Base-by-base conservation (phyloP, 2,888 invertebrate species). In the Iphiclides podalirius region DNA sequence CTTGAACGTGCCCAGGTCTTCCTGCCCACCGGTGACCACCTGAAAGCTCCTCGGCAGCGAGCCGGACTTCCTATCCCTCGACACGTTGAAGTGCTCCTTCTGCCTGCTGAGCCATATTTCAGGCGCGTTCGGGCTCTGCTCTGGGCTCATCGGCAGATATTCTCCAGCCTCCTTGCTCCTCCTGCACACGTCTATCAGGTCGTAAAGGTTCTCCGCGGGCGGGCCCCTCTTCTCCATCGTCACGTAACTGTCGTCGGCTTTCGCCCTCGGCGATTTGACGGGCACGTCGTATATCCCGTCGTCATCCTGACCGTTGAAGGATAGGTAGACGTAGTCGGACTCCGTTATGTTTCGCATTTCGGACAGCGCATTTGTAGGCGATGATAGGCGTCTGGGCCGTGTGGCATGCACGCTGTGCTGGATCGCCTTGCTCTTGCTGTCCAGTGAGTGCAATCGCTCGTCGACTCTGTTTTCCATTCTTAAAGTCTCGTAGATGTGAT, bases 1-100 rank as follows among this genome's bases (percentile, higher is more conserved):
- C 79, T 84, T 84, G 67, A 81, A 80, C 11, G 80, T 74, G 54
- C 78, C 79, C 39, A 63, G 76, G 16, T 90, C 88, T 31, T 90
- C 89, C 58, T 83, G 89, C 44, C 86, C 89, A 60, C 89, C 90
- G 1, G 91, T 88, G 35, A 89, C 82, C 17, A 92, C 90, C 76
- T 94, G 94, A 63, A 95, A 95, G 63, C 94, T 94, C 60, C 95
- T 89, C 0, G 95, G 95, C 46, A 95, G 73, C 0, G 95, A 95
- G 14, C 94, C 95, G 9, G 94, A 93, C 72, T 95, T 95, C 66
- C 92, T 91, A 44, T 89, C 89, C 44, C 90, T 89, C 0, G 91
- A 90, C 2, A 91, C 91, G 38, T 92, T 93, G 46, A 94, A 87
- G 65, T 93, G 92, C 60, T 92, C 92, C 58, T 92, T 91, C 59